A percentile compares a stretch with the other conserved stretches of the same genome.
Evolutionary conservation across 2,888 invertebrate species (phyloP).

Genomic region (Eilema sororculum): DNA sequence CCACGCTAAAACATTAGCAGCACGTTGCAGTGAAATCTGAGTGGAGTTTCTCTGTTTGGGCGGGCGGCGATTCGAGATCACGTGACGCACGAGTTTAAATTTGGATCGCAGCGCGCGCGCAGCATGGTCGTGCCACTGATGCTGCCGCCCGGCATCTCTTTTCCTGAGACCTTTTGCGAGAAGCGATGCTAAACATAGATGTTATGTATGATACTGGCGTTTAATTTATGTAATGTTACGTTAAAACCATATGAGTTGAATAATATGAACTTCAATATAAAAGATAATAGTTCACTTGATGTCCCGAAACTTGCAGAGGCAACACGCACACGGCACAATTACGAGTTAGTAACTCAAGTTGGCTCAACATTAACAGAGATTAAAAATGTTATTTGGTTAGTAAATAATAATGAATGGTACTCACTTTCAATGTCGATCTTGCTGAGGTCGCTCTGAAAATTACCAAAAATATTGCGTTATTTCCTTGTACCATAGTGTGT

Average conservation of each 20-base stretch:
- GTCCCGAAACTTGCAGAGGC: neutral
- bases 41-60: slow-evolving; percentile 86
- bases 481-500: slow-evolving; percentile 72
- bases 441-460: slow-evolving; percentile 94
- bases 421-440: slow-evolving; percentile 96
- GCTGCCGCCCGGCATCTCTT: slow-evolving; percentile 69
- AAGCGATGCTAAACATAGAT: slow-evolving; percentile 81
- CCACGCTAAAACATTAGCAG: slow-evolving; percentile 62
- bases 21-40: slow-evolving; percentile 80
- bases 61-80: slow-evolving; percentile 80
- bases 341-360: slow-evolving; percentile 6
- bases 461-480: slow-evolving; percentile 83
- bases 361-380: neutral
- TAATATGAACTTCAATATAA: slow-evolving; percentile 3
- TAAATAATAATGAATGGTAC: slow-evolving; percentile 74
- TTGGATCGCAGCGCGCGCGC: slow-evolving; percentile 82
- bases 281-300: slow-evolving; percentile 1
- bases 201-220: slow-evolving; percentile 63
- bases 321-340: neutral
- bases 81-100: slow-evolving; percentile 81
- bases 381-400: slow-evolving; percentile 19
- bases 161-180: slow-evolving; percentile 84
- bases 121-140: slow-evolving; percentile 71
- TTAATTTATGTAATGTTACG: slow-evolving; percentile 57
- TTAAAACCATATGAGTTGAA: slow-evolving; percentile 23